Conservation (phyloP, 2,888 invertebrate genomes). For the Eupeodes luniger region DNA sequence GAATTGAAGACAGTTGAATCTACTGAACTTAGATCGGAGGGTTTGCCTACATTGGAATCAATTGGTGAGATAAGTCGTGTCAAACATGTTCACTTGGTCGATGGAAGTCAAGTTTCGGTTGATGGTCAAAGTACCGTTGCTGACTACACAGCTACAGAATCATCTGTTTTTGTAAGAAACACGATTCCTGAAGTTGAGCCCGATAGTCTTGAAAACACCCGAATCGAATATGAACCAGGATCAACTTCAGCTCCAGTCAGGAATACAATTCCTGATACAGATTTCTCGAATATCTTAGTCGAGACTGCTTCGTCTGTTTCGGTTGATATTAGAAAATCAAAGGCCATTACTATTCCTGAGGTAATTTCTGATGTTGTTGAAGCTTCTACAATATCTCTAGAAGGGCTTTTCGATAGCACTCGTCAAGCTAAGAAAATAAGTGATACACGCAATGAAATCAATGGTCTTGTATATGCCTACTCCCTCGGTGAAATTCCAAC, state of each 20-base stretch:
- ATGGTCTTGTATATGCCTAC: constrained; percentile 84
- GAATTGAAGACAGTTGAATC: constrained; percentile 85
- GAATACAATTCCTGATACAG: constrained; percentile 70
- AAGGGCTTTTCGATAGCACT: constrained; percentile 87
- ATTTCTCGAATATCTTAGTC: constrained; percentile 32
- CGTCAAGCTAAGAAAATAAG: constrained; percentile 82
- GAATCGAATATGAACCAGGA: constrained; percentile 59
- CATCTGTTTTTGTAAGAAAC: constrained; percentile 80
- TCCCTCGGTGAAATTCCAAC: constrained; percentile 81
- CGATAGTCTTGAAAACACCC: constrained; percentile 67
- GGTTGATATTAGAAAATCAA: constrained; percentile 65
- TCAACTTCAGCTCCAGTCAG: constrained; percentile 63
- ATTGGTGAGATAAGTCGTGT: constrained; percentile 89
- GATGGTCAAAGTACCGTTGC: constrained; percentile 84
- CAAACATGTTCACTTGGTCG: constrained; percentile 88
- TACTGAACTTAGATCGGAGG: constrained; percentile 86
- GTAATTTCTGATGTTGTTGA: constrained; percentile 84
- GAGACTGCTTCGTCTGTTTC: constrained; percentile 28
- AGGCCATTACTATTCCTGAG: constrained; percentile 81
- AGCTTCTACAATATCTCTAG: constrained; percentile 88
- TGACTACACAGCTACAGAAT: constrained; percentile 83
- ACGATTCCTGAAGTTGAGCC: constrained; percentile 77
- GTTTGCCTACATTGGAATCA: constrained; percentile 87
- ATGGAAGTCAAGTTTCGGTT: constrained; percentile 81
- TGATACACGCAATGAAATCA: constrained; percentile 76